These are phyloP conservation scores for Synanthedon formicaeformis DNA, from an alignment of 2,888 invertebrate species.

Conservation along the genomic window DNA sequence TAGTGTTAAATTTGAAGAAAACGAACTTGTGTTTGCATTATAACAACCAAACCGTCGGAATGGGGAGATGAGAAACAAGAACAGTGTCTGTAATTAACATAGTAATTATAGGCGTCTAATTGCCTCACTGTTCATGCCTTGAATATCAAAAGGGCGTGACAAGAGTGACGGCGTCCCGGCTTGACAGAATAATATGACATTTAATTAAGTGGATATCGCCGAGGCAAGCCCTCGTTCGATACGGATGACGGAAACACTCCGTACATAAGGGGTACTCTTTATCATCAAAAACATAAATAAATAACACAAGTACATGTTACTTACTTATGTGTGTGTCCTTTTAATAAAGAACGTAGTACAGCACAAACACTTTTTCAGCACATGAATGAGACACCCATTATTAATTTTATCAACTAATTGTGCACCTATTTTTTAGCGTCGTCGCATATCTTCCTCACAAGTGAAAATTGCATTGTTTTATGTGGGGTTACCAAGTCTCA, in stretches of 20 bases:
- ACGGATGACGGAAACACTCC: not conserved
- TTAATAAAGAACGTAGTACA: too few relatives aligned
- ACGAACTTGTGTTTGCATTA: constrained; percentile 50
- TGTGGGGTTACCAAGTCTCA: too few relatives aligned
- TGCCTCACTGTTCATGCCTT: constrained; percentile 60
- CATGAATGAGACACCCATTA: too few relatives aligned
- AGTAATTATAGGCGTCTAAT: constrained; percentile 66
- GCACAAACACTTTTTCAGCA: too few relatives aligned
- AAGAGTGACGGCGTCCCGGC: constrained; percentile 25
- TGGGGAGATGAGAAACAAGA: constrained; percentile 56
- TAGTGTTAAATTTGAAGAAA: constrained; percentile 35
- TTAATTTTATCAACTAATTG: too few relatives aligned
- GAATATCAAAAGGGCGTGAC: constrained; percentile 58
- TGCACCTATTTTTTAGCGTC: too few relatives aligned
- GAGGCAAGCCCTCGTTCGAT: not conserved
- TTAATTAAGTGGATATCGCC: constrained; percentile 44
- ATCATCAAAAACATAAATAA: not conserved
- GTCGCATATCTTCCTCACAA: too few relatives aligned
- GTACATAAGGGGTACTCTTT: not conserved
- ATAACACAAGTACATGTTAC: too few relatives aligned
- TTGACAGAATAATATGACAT: constrained; percentile 43
- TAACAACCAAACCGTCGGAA: constrained; percentile 49
- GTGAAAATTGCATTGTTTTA: too few relatives aligned
- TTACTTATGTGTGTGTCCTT: too few relatives aligned
- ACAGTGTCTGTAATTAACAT: constrained; percentile 63